Evolutionary conservation across 1,140 invertebrate genomes (phyloP).

Genomic region (Drosophila paulistorum): DNA sequence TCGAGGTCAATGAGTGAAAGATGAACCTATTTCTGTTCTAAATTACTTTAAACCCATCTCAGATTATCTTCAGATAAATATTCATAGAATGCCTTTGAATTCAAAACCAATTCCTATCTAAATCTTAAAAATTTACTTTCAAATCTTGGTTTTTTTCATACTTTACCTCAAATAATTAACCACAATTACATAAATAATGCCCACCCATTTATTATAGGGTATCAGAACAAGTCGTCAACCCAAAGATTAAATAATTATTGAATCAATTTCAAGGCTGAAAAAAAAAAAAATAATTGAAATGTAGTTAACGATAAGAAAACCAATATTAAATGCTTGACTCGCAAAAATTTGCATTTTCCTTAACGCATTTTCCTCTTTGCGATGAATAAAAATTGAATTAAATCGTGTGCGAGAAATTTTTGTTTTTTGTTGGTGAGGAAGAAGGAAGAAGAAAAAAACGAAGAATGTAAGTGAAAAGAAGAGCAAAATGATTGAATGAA

Average conservation of each 20-base stretch:
- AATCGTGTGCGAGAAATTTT: slow-evolving; percentile 5
- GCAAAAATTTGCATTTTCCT: slow-evolving; percentile 12
- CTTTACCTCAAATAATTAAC: no score
- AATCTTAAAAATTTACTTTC: no score
- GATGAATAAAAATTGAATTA: neutral
- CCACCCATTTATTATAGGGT: neutral
- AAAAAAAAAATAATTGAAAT: slow-evolving; percentile 1
- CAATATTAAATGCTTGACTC: slow-evolving; percentile 14
- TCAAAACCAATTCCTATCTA: no score
- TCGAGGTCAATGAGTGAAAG: no score
- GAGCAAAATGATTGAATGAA: slow-evolving; percentile 5
- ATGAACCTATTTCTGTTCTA: no score
- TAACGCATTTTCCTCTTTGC: neutral
- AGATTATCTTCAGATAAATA: no score
- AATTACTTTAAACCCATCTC: no score
- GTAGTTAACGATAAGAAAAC: slow-evolving; percentile 5
- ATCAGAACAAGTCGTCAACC: neutral
- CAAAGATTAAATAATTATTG: neutral
- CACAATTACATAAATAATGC: no score
- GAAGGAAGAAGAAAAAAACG: neutral
- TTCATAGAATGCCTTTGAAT: no score
- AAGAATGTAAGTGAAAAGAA: no score
- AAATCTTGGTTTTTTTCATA: no score
- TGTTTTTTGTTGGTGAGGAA: neutral
- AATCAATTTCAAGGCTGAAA: slow-evolving; percentile 8